A percentile compares a stretch with the other conserved stretches of the same genome.
phyloP scores from a whole-genome alignment of 2,113 vertebrate species.

The Macroglossus sobrinus region DNA sequence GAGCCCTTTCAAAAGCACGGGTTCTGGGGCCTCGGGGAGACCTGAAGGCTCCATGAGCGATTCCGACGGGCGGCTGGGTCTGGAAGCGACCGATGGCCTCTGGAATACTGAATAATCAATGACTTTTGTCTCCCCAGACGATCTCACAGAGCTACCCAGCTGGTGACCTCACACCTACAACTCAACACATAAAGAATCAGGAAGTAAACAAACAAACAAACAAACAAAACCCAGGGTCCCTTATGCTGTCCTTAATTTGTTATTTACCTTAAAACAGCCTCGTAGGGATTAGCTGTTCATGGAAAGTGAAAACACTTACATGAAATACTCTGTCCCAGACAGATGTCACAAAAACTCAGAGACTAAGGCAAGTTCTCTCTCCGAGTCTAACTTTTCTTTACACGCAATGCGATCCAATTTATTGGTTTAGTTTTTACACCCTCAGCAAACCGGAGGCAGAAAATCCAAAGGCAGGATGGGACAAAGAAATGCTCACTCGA shows the following conservation, averaged over 20 bases:
- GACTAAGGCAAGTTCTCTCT: background rate
- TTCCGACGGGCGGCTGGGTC: background rate
- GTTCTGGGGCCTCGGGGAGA: background rate
- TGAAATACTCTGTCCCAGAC: background rate
- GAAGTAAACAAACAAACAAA: background rate
- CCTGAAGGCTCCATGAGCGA: background rate
- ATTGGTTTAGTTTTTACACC: background rate
- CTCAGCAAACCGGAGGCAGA: background rate
- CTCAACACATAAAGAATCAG: background rate
- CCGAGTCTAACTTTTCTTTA: background rate
- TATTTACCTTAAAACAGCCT: background rate
- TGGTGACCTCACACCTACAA: background rate
- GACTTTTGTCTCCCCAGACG: background rate
- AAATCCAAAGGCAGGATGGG: background rate
- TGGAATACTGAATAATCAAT: constrained; percentile 6
- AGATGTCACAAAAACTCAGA: background rate
- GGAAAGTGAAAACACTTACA: too few species aligned
- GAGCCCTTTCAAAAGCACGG: background rate
- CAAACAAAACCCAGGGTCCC: background rate
- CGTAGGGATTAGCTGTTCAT: background rate
- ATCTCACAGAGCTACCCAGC: background rate
- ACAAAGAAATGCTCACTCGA: background rate
- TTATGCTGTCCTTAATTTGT: background rate
- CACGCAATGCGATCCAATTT: background rate
- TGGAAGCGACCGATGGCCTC: background rate